These are phyloP conservation scores for Tetramorium bicarinatum DNA, from an alignment of 2,888 invertebrate species.

Conservation along the genomic window DNA sequence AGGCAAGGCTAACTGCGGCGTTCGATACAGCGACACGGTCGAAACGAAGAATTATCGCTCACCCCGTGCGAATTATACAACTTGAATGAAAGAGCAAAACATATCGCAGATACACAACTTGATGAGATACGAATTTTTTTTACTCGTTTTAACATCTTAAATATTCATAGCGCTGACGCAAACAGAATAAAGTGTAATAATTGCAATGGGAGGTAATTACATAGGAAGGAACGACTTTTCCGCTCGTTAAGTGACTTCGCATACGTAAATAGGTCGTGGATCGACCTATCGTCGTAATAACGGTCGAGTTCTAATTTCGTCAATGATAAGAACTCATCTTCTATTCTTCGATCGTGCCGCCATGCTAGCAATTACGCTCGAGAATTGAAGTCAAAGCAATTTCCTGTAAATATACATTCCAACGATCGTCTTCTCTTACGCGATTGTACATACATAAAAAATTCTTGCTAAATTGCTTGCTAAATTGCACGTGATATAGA, in stretches of 20 bases:
- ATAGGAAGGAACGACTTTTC: background rate
- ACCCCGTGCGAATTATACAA: constrained; percentile 6
- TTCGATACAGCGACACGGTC: constrained; percentile 66
- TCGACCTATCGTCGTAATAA: constrained; percentile 23
- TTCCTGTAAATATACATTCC: constrained; percentile 36
- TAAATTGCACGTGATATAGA: background rate
- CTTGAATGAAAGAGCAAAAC: background rate
- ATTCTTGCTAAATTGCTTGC: constrained; percentile 7
- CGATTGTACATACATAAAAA: background rate
- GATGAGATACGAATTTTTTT: background rate
- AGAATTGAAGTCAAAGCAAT: constrained; percentile 38
- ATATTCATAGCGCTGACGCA: background rate
- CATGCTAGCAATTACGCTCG: constrained; percentile 27
- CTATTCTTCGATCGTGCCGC: constrained; percentile 28
- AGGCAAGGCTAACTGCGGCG: constrained; percentile 71
- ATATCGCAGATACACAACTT: background rate
- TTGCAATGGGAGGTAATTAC: background rate
- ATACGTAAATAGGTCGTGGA: constrained; percentile 24
- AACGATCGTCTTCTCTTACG: background rate
- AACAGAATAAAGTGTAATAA: background rate
- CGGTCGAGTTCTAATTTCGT: constrained; percentile 38
- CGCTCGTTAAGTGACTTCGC: background rate
- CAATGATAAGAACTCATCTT: constrained; percentile 41
- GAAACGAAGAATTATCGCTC: constrained; percentile 38
- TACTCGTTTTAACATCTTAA: background rate